phyloP scores from a whole-genome alignment of 1,140 invertebrate species.

The Aethina tumida region DNA sequence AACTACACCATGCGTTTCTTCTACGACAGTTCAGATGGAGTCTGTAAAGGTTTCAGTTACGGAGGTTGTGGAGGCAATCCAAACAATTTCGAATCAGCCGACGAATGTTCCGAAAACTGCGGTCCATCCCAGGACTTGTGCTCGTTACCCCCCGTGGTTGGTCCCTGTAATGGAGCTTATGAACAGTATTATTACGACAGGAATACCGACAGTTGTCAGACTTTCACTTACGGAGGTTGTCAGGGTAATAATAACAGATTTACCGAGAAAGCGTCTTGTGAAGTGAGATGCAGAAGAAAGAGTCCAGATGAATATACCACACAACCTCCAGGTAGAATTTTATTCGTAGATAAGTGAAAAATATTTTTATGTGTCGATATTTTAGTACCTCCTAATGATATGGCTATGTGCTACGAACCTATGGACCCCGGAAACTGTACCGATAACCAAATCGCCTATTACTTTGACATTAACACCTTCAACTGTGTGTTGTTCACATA shows the following conservation, averaged over 20 bases:
- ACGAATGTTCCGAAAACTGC: constrained; percentile 73
- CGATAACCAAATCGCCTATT: constrained; percentile 55
- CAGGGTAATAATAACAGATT: constrained; percentile 87
- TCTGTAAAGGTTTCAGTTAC: constrained; percentile 74
- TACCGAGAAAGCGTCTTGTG: constrained; percentile 44
- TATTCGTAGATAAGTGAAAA: not conserved
- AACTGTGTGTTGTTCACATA: constrained; percentile 65
- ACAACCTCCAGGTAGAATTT: not conserved
- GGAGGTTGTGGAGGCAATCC: constrained; percentile 77
- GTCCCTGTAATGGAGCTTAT: constrained; percentile 58
- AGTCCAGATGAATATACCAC: not conserved
- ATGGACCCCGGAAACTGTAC: constrained; percentile 64
- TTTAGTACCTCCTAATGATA: constrained; percentile 11
- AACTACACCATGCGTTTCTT: constrained; percentile 54
- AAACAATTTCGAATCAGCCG: constrained; percentile 69
- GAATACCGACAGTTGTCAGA: constrained; percentile 49
- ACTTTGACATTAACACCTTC: constrained; percentile 53
- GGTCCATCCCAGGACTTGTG: constrained; percentile 62
- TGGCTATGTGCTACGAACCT: constrained; percentile 48
- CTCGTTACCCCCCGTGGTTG: constrained; percentile 57
- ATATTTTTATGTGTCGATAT: constrained; percentile 6
- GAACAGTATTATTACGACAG: constrained; percentile 67
- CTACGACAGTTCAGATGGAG: constrained; percentile 65
- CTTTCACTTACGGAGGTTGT: constrained; percentile 82
- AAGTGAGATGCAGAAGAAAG: constrained; percentile 40